These are phyloP conservation scores for Strigamia transsilvanica DNA, from an alignment of 2,888 invertebrate species.

Conservation along the genomic window DNA sequence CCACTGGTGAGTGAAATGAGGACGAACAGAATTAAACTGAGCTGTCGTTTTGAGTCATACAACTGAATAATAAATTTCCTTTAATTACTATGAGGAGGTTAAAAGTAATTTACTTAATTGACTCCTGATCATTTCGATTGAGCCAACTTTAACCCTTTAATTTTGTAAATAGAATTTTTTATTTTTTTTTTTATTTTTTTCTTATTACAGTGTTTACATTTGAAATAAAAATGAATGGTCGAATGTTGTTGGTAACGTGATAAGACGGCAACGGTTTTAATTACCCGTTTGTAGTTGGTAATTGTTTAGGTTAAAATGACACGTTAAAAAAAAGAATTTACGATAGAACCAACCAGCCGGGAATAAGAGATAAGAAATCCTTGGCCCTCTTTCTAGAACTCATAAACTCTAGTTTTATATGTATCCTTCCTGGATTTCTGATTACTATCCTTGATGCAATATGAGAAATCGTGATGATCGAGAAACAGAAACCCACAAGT, in stretches of 20 bases:
- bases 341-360: constrained; percentile 16
- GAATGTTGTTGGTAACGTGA: background rate
- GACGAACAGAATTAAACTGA: constrained; percentile 49
- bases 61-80: constrained; percentile 28
- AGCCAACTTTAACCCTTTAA: background rate
- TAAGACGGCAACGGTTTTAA: background rate
- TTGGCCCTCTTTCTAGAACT: constrained; percentile 34
- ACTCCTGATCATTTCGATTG: background rate
- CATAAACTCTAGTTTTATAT: constrained; percentile 22
- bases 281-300: background rate
- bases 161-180: no score
- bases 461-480: constrained; percentile 9
- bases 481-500: background rate
- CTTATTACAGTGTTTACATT: background rate
- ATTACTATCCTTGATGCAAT: constrained; percentile 24
- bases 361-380: constrained; percentile 43
- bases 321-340: constrained; percentile 16
- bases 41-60: constrained; percentile 22
- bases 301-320: constrained; percentile 26
- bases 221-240: no score
- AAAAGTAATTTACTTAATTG: constrained; percentile 35
- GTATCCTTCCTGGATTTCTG: constrained; percentile 42
- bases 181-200: background rate
- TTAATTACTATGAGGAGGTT: constrained; percentile 2
- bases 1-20: constrained; percentile 43